Base-by-base conservation (phyloP, 1,140 invertebrate species). In the Cotesia chilonis region DNA sequence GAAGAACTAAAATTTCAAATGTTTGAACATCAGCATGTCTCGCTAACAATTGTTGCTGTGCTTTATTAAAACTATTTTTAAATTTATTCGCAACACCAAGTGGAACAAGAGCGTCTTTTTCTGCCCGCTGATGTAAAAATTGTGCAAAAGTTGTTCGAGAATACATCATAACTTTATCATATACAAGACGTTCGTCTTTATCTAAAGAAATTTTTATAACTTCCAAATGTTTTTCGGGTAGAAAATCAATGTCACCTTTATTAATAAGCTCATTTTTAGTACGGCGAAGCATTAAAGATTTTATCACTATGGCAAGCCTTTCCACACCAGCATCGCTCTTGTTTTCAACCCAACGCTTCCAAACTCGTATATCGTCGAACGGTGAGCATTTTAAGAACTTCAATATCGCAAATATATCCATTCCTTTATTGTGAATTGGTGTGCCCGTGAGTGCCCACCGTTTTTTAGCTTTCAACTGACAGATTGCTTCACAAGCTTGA, bases 361-460 rank as follows among this genome's bases (percentile, higher is more conserved):
- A 87, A 1, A 92, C 90, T 4, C 84, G 78, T 14, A 94, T 84
- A 79, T 97, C 94, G 85, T 97, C 92, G 82, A 97, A 97, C 1
- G 95, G 95, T 17, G 92, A 89, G 81, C 93, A 95, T 17, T 90
- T 86, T 0, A 97, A 81, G 84, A 96, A 98, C 81, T 95, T 95
- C 0, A 98, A 82, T 17, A 98, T 85, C 0, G 96, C 92, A 87
- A 92, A 98, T 17, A 98, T 88, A 87, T 98, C 96, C 52, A 93
- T 82, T 80, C 96, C 92, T 82, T 96, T 94, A 82, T 99, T 99
- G 76, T 99, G 97, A 66, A 99, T 93, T 0, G 97, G 97, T 0
- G 97, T 99, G 9, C 97, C 97, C 5, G 96, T 97, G 0, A 99
- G 87, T 0, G 91, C 92, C 96, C 96, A 98, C 55, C 95, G 89